phyloP scores from a whole-genome alignment of 2,113 vertebrate species.

The Fukomys damarensis region DNA sequence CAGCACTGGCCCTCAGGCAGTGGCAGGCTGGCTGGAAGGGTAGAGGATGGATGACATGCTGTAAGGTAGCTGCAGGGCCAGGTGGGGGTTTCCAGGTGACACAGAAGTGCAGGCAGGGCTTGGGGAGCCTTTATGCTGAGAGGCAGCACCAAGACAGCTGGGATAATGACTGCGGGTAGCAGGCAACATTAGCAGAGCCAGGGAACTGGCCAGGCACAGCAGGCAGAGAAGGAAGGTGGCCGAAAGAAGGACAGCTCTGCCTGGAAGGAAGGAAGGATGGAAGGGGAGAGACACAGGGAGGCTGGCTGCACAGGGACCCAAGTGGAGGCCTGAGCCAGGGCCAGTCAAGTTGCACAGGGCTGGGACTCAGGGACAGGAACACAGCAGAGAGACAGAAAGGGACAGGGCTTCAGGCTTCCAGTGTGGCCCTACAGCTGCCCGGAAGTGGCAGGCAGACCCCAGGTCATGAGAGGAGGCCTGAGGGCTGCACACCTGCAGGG shows the following conservation, averaged over 20 bases:
- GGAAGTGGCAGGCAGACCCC: neutral
- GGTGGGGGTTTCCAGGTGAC: neutral
- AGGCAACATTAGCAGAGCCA: rapidly evolving
- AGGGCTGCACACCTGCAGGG: neutral
- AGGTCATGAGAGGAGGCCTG: neutral
- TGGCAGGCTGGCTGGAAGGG: neutral
- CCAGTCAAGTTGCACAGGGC: neutral
- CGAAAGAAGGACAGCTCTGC: rapidly evolving
- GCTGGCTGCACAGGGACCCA: neutral
- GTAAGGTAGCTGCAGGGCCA: neutral
- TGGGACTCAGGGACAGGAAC: neutral
- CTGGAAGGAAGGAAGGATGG: rapidly evolving
- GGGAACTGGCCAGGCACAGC: neutral
- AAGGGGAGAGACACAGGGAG: neutral
- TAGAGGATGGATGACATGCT: neutral
- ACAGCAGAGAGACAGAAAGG: neutral
- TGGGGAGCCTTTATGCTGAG: rapidly evolving
- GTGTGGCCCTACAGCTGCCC: neutral
- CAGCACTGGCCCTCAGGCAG: neutral
- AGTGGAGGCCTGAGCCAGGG: neutral
- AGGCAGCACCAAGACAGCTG: rapidly evolving
- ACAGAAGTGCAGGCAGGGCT: rapidly evolving
- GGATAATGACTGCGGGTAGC: rapidly evolving
- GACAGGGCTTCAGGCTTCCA: neutral
- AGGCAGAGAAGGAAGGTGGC: rapidly evolving